Conservation (phyloP, 2,797 vertebrate genomes). For the Falco peregrinus region DNA sequence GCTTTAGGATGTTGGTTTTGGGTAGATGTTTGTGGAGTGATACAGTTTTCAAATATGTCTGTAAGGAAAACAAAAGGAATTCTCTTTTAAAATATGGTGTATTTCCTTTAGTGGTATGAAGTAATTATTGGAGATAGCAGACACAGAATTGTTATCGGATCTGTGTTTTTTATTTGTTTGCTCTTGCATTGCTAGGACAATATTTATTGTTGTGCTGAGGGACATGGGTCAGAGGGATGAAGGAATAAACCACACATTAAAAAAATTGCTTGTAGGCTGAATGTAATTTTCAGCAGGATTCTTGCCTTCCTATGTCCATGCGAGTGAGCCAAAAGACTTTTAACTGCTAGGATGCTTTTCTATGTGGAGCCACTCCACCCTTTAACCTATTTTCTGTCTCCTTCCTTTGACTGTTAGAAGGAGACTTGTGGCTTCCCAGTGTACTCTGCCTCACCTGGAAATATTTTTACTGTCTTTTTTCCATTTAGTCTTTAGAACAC, state of each 20-base stretch:
- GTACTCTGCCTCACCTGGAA: not conserved
- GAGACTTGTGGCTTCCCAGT: not conserved
- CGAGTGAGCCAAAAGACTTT: not conserved
- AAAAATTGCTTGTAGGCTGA: not conserved
- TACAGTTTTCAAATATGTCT: not conserved
- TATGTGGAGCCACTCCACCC: not conserved
- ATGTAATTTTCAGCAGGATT: not conserved
- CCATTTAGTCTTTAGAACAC: not conserved
- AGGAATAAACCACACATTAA: not conserved
- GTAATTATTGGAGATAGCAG: not conserved
- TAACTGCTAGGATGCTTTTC: not conserved
- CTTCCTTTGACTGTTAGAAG: not conserved
- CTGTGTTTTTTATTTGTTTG: not conserved
- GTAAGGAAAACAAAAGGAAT: not conserved
- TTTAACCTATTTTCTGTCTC: not conserved
- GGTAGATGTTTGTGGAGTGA: not conserved
- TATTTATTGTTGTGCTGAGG: not conserved
- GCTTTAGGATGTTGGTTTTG: not conserved
- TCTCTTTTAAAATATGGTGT: not conserved
- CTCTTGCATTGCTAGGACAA: not conserved
- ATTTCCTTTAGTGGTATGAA: not conserved
- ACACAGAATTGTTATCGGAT: not conserved
- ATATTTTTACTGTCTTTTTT: not conserved
- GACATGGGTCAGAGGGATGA: not conserved
- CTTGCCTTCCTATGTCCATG: not conserved